phyloP scores from a whole-genome alignment of 2,888 invertebrate species.

The Dryomyza anilis region DNA sequence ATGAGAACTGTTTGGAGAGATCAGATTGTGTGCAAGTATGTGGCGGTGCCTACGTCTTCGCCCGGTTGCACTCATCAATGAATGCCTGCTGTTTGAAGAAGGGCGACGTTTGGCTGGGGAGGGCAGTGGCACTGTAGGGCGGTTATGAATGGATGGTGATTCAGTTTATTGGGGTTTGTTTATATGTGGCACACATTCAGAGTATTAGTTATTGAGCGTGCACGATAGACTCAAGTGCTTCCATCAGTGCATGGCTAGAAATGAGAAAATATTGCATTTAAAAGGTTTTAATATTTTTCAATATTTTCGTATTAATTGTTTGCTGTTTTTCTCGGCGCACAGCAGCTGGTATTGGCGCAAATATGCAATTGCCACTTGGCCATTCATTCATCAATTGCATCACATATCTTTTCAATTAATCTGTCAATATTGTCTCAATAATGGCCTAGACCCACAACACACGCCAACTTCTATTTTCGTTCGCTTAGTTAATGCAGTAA shows the following conservation, averaged over 20 bases:
- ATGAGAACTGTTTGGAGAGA: constrained; percentile 1
- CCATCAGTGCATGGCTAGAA: neutral
- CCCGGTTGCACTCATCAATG: neutral
- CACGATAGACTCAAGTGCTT: constrained; percentile 9
- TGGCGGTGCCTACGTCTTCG: too few relatives aligned
- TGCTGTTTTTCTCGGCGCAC: neutral
- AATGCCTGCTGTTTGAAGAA: neutral
- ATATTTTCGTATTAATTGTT: neutral
- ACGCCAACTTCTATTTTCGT: too few relatives aligned
- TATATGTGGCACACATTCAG: constrained; percentile 5
- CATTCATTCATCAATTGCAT: neutral
- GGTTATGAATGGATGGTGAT: neutral
- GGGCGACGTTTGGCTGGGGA: neutral
- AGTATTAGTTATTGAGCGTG: constrained; percentile 13
- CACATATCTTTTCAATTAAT: constrained; percentile 33
- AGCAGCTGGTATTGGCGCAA: neutral
- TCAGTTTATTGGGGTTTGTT: neutral
- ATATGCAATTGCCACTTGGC: constrained; percentile 13
- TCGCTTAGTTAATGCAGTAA: too few relatives aligned
- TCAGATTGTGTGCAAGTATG: neutral
- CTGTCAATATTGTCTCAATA: neutral
- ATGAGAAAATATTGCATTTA: neutral
- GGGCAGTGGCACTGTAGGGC: neutral
- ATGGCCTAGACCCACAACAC: too few relatives aligned
- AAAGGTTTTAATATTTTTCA: too few relatives aligned